Evolutionary conservation across 2,888 invertebrate genomes (phyloP), one percentile per base, ranked within the genome.

Genomic region (Drosophila niveifrons): DNA sequence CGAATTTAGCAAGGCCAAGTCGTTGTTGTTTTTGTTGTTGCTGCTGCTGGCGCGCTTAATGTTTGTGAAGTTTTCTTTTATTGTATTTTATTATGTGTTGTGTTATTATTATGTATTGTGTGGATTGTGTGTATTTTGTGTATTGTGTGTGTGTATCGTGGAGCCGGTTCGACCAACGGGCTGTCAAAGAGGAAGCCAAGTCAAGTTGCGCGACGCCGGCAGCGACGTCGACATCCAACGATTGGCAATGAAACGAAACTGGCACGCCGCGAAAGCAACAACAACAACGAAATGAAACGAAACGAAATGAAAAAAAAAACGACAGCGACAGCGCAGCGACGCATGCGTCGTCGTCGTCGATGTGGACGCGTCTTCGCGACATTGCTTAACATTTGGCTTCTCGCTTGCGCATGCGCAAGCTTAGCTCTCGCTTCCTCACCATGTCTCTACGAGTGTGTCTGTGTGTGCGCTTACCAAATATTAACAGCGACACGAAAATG

Each of bases 161-260:
- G 23, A 78, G 78, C 78, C 78, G 78, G 78, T 80, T 78, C 80
- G 62, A 66, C 36, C 72, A 68, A 61, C 66, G 61, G 61, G 55
- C 75, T 67, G 66, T 50, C 53, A 72, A 81, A 81, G 78, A 84
- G 81, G 86, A 80, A 82, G 82, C 80, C 62, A 72, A 80, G 80
- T 44, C 48, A 52, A 51, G 64, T 56, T 39, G 50, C 44, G 17
- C 44, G 58, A 36, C 63, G 50, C 23, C 23, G 23, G 23, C 23
- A 23, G 23, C 63, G 31, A n/a, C 56, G 50, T 51, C 74, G 2
- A 15, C 70, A 61, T 59, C 52, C 52, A 69, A 57, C 84, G 83
- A 83, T 84, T 84, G 84, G 84, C 84, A 84, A 88, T 88, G 88
- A 84, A 88, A 88, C 64, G 84, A 88, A 88, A 84, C 89, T 83